Evolutionary conservation across 2,888 invertebrate species (phyloP), one percentile per base, ranked within the genome.

Genomic region (Pyrgus malvae): DNA sequence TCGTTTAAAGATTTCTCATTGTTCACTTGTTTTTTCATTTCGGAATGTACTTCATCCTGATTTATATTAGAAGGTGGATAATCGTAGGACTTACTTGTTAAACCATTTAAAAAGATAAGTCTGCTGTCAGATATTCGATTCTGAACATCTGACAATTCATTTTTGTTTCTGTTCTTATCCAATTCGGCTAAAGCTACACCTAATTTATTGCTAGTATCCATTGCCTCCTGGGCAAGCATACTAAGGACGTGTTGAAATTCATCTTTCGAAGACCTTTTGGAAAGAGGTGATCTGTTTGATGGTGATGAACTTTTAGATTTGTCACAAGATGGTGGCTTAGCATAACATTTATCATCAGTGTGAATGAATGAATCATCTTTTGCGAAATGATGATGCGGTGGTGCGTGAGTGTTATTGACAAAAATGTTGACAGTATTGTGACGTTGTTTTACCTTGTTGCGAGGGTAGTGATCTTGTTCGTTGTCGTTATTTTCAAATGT

Each of bases 141-240:
- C 79, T 92, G 81, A 71, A 91, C 61, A 78, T 91, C 74, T 69
- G 76, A 73, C 62, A 77, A 80, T 29, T 89, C 87, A 59, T 70
- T 74, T 64, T 78, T 83, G 59, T 84, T 83, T 61, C 85, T 81
- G 70, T 89, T 89, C 70, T 86, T 85, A 62, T 87, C 88, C 68
- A 93, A 70, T 71, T 93, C 92, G 37, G 92, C 91, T 70, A 94
- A 80, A 59, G 94, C 94, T 60, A 92, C 91, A n/a, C 92, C 93
- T 67, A 94, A 75, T 66, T 93, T 92, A 61, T 94, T 93, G 70
- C 94, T 94, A 38, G 94, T 94, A 70, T 94, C 94, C 83, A 93
- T 92, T 9, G 95, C 94, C 90, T 95, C 95, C 70, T 92, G 92
- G 8, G 95, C 95, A 57, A 95, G 90, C 74, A 94, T 93, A 66